Conservation (phyloP, 92 coral and sea anemone genomes). For the Diadumene lineata region DNA sequence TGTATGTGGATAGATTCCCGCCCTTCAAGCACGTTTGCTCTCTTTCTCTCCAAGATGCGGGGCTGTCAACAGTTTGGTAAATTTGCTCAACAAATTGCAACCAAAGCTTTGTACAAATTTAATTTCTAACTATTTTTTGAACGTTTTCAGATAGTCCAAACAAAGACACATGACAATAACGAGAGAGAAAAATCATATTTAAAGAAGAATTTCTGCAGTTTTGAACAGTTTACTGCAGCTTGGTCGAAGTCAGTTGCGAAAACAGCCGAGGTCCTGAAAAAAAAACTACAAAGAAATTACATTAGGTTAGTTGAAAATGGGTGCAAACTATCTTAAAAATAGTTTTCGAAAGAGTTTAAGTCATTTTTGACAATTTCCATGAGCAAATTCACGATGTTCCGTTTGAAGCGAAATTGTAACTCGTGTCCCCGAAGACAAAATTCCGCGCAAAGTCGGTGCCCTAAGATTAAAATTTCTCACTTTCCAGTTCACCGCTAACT, state of each 20-base stretch:
- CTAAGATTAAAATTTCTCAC: too few species aligned
- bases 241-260: background rate
- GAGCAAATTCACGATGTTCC: background rate
- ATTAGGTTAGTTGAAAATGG: too few species aligned
- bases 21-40: background rate
- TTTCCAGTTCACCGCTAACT: background rate
- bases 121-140: background rate
- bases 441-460: background rate
- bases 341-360: background rate
- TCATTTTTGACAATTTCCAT: too few species aligned
- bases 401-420: background rate
- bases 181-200: too few species aligned
- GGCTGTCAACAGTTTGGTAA: background rate
- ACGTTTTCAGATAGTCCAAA: background rate
- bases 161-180: background rate
- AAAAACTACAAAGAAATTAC: background rate
- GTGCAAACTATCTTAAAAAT: too few species aligned
- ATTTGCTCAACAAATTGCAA: background rate
- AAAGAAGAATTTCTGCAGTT: background rate
- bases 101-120: background rate
- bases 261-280: background rate
- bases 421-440: background rate
- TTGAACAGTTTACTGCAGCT: background rate
- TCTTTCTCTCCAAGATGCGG: background rate
- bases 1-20: background rate